phyloP scores from a whole-genome alignment of 2,888 invertebrate genomes.

The Drosophila stalkeri region DNA sequence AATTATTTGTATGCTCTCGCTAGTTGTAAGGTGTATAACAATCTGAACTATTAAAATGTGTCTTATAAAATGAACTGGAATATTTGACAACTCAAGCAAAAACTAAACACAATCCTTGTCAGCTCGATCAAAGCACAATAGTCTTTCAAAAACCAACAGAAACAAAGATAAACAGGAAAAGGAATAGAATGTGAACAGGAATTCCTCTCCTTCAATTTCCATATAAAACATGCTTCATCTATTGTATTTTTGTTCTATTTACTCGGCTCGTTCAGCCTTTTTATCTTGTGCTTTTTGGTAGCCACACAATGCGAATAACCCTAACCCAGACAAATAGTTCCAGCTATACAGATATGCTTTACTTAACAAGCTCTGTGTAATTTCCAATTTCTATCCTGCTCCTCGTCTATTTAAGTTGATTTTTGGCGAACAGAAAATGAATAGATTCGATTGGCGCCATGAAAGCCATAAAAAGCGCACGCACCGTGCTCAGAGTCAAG shows the following conservation, averaged over 20 bases:
- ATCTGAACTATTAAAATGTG: constrained; percentile 24
- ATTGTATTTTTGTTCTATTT: constrained; percentile 10
- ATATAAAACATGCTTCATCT: constrained; percentile 6
- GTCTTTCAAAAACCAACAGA: not conserved
- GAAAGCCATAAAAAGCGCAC: constrained; percentile 67
- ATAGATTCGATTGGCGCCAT: constrained; percentile 68
- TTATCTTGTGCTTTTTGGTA: not conserved
- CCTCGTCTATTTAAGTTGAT: constrained; percentile 44
- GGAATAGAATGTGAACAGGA: constrained; percentile 12
- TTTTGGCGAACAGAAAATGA: constrained; percentile 2
- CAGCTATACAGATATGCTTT: not conserved
- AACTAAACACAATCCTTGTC: constrained; percentile 2
- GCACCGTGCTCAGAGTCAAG: constrained; percentile 39
- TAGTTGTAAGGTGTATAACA: constrained; percentile 38
- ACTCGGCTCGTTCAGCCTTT: constrained; percentile 11
- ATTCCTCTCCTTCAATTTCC: constrained; percentile 9
- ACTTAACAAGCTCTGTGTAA: not conserved
- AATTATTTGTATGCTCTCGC: constrained; percentile 40
- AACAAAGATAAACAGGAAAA: not conserved
- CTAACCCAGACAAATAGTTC: constrained; percentile 24
- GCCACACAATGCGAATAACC: constrained; percentile 26
- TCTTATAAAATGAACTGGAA: constrained; percentile 3
- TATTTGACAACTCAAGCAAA: constrained; percentile 36
- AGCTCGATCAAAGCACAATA: constrained; percentile 1
- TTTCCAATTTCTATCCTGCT: constrained; percentile 39